Evolutionary conservation across 2,888 invertebrate species (phyloP), one percentile per base, ranked within the genome.

Genomic region (Xanthorhoe spadicearia): DNA sequence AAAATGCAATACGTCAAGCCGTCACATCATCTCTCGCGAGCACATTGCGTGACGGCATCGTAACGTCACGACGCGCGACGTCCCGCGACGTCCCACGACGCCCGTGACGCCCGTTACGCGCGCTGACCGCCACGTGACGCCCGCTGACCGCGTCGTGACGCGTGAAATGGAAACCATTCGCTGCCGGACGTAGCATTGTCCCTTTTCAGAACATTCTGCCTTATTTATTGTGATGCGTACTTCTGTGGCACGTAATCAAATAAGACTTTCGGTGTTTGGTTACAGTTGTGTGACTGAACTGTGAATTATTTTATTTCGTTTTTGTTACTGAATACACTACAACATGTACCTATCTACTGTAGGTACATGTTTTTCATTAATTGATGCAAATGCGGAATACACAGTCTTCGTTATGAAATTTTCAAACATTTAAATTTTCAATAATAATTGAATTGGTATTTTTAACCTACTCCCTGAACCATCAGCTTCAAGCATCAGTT

Each of bases 121-220:
- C 56, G 57, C n/a, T n/a, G n/a, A n/a, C n/a, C n/a, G n/a, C 19
- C 56, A 15, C 66, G 57, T 53, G 66, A 50, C 48, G 58, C 49
- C 54, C 38, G 38, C 61, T 38, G 61, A 15, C 49, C 52, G 56
- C 56, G 57, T 52, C 56, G 23, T 59, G 55, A 23, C 67, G 67
- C 67, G 67, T 63, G 63, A 63, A 63, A 67, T 67, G 59, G 66
- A 67, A 60, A 55, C 67, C 64, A 51, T 50, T 64, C 54, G 49
- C 53, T 8, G 56, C 53, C 46, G 58, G 51, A 48, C 28, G 51
- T 51, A 32, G 51, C 51, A 13, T 9, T 48, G 53, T 23, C 53
- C 57, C 54, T 17, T 55, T 50, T 54, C 54, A 58, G 1, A n/a
- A 9, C 28, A 51, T 23, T 51, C 17, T 35, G 54, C 38, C 57